A percentile compares a stretch with the other conserved stretches of the same genome.
Conservation (phyloP, 2,113 vertebrate genomes). For the Microcebus murinus region DNA sequence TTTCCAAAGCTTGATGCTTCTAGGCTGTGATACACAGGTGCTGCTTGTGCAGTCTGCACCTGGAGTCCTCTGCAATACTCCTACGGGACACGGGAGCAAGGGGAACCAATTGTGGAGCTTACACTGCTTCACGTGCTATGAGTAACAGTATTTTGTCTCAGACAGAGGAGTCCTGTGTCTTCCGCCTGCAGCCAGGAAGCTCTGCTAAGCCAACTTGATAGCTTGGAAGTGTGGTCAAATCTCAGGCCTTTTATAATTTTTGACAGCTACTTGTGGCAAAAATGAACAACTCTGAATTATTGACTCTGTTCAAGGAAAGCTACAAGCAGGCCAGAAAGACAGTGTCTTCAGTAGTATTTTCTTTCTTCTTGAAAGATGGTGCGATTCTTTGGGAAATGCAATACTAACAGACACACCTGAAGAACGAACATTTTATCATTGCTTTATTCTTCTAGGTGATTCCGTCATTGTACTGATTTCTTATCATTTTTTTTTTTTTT, state of each 20-base stretch:
- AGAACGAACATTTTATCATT: background rate
- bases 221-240: background rate
- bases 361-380: background rate
- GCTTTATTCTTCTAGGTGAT: background rate
- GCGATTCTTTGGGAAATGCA: background rate
- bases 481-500: too few species aligned
- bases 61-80: accelerated
- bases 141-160: too few species aligned
- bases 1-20: background rate
- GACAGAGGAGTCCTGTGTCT: too few species aligned
- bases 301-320: background rate
- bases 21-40: background rate
- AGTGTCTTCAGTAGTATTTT: background rate
- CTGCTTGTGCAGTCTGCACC: accelerated
- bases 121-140: too few species aligned
- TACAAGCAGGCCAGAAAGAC: background rate
- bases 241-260: background rate
- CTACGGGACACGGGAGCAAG: accelerated
- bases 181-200: background rate
- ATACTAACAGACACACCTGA: background rate
- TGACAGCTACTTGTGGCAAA: background rate
- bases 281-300: background rate
- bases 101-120: too few species aligned
- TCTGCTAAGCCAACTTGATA: background rate
- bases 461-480: background rate